Evolutionary conservation across 2,113 vertebrate species (phyloP), one percentile per base, ranked within the genome.

Genomic region (Calyptomena viridis): DNA sequence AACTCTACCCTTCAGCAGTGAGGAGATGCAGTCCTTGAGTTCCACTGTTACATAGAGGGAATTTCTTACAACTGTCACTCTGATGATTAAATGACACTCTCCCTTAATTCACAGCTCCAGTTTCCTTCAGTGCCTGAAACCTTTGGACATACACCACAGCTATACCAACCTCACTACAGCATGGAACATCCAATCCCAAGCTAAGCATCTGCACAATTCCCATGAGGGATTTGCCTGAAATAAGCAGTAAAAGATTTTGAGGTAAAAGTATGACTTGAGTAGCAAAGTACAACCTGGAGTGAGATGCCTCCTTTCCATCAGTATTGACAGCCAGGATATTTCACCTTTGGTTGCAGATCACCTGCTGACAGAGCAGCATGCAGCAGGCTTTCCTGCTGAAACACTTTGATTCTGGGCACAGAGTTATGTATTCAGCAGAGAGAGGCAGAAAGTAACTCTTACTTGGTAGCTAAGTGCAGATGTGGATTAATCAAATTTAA

Each of bases 191-290:
- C 66, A 75, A 39, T 20, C 8, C 12, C 37, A 69, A 40, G 18
- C 24, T 30, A 42, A 27, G 16, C 8, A 42, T 28, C 46, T 80
- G 21, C 39, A 31, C 0, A 0, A 11, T 67, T 93, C 72, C 44
- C 76, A 1, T 21, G 19, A 88, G 19, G 30, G 8, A 49, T 50
- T 80, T 73, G 50, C 6, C 44, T 88, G 35, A 79, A 42, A 17
- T 19, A 87, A 68, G 6, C 20, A 35, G 11, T 30, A 35, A 66
- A 40, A 62, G 59, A 47, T 9, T 28, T 5, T 27, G 49, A 60
- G n/a, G 28, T 73, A 31, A 17, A 63, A 62, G 18, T 40, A 3
- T 33, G 18, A 39, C 74, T 33, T 59, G 9, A 49, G 14, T 13
- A 35, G 30, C 5, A 33, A 69, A 49, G 20, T 52, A 44, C 1